Conservation (phyloP, 2,797 vertebrate species). For the Petrocephalus sullivani region DNA sequence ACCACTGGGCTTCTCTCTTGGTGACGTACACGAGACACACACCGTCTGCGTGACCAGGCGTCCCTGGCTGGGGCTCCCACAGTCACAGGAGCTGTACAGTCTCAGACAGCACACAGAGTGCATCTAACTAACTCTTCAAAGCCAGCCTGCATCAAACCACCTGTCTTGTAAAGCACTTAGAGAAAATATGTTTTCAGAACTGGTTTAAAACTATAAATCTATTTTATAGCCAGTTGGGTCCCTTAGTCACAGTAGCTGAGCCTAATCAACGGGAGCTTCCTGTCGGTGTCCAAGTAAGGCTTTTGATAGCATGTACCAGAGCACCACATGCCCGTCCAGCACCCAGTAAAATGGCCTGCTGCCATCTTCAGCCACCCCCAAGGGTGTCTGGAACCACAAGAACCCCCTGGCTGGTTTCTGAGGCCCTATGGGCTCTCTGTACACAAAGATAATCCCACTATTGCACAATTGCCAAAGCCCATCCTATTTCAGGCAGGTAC, state of each 20-base stretch:
- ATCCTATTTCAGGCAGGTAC: not conserved
- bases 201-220: constrained; percentile 39
- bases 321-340: not conserved
- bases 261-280: not conserved
- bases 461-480: not conserved
- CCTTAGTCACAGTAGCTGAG: not conserved
- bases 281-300: not conserved
- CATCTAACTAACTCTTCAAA: not conserved
- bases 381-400: not conserved
- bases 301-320: not conserved
- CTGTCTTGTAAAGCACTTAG: not conserved
- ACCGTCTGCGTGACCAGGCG: not conserved
- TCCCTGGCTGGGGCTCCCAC: not conserved
- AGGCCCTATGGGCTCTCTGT: not conserved
- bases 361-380: not conserved
- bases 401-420: not conserved
- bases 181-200: constrained; percentile 30
- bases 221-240: constrained; percentile 22
- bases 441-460: not conserved
- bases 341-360: not conserved
- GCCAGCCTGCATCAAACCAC: not conserved
- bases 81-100: not conserved
- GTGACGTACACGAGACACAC: not conserved
- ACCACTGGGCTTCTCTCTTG: not conserved
- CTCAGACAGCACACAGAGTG: not conserved